Evolutionary conservation across 1,140 invertebrate genomes (phyloP), one percentile per base, ranked within the genome.

Genomic region (Copidosoma floridanum): DNA sequence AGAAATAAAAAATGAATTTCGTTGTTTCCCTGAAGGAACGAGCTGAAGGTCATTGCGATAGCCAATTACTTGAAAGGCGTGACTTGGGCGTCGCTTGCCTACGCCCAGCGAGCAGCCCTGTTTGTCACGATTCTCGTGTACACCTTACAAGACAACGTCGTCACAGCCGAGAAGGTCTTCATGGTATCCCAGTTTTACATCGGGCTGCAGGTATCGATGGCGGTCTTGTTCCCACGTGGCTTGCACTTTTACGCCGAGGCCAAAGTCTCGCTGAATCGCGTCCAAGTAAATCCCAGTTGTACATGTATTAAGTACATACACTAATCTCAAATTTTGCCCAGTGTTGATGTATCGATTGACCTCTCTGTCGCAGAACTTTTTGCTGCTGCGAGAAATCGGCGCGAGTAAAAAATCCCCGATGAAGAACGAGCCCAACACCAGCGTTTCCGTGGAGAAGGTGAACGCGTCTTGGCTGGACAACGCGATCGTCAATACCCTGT

Each of bases 11-110:
- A n/a, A n/a, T n/a, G n/a, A 32, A 32, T 32, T 8, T 8, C 29
- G 12, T 32, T 32, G 12, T 57, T 27, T 37, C 18, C 29, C 35
- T 12, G 23, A 46, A 89, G 88, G 61, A 70, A 83, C 26, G 89
- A 92, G 77, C 83, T 90, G 2, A 80, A 84, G 47, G 82, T 87
- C 38, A 83, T 92, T 46, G 83, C 84, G 44, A 77, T 83, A 41
- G 85, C 88, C n/a, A 88, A 88, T 0, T 87, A 89, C 70, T 83
- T 91, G 55, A 83, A 87, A 71, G 89, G 88, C 3, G 83, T 90
- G 55, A 89, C 86, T n/a, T 78, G 86, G 16, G 85, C 86, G 0
- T 76, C 85, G 23, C 83, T 81, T 65, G 82, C 88, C 10, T 88
- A 87, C 65, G 87, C 85, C 0, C 86, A 91, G 65, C 82, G 90